A percentile compares a stretch with the other conserved stretches of the same genome.
Conservation (phyloP, 2,888 invertebrate species). For the Andrena bicolor region DNA sequence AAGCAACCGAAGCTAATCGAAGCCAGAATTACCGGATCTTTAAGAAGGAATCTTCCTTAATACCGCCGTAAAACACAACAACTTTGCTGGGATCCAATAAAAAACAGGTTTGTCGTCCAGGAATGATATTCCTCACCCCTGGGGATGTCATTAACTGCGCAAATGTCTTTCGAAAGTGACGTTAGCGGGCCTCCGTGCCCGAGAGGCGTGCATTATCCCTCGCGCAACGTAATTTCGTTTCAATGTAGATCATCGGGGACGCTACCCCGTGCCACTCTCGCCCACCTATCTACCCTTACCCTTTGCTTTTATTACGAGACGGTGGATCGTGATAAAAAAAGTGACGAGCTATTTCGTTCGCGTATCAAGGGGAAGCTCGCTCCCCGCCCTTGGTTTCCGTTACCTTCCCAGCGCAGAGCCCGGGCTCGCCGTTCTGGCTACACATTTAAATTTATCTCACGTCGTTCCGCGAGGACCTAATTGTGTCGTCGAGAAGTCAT, state of each 20-base stretch:
- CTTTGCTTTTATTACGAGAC: constrained; percentile 69
- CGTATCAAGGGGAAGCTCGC: constrained; percentile 58
- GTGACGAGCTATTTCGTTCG: constrained; percentile 63
- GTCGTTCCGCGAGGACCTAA: constrained; percentile 68
- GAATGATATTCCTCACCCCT: constrained; percentile 45
- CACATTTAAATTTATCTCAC: constrained; percentile 73
- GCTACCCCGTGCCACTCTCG: constrained; percentile 42
- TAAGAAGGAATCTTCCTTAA: neutral
- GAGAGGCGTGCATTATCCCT: constrained; percentile 70
- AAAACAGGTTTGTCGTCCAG: constrained; percentile 39
- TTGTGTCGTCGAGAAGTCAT: constrained; percentile 71
- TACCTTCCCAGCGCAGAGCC: constrained; percentile 24
- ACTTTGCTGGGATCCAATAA: constrained; percentile 32
- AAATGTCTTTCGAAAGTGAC: constrained; percentile 67
- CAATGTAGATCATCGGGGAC: constrained; percentile 71
- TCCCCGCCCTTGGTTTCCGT: constrained; percentile 42
- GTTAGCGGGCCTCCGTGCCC: constrained; percentile 46
- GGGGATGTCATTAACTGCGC: constrained; percentile 65
- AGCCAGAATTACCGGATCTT: neutral
- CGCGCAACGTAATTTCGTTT: constrained; percentile 69
- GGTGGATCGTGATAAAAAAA: constrained; percentile 67
- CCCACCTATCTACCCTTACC: constrained; percentile 53
- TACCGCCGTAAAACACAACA: neutral
- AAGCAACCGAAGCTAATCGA: constrained; percentile 1
- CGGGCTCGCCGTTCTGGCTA: constrained; percentile 28